Evolutionary conservation across 2,797 vertebrate species (phyloP).

Genomic region (Typhlichthys subterraneus): DNA sequence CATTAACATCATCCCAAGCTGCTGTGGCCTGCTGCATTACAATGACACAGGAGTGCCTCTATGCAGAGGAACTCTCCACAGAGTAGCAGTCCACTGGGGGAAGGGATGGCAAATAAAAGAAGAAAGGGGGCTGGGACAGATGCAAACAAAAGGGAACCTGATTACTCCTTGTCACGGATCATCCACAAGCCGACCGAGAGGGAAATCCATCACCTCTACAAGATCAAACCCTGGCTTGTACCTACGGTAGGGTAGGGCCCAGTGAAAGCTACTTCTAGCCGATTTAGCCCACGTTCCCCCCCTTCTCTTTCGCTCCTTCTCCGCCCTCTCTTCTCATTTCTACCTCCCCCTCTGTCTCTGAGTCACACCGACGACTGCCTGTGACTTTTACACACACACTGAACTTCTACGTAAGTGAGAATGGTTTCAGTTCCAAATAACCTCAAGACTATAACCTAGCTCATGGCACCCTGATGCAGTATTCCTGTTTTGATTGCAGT

Average conservation of each 20-base stretch:
- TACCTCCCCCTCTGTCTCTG: slow-evolving; percentile 37
- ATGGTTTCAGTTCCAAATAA: slow-evolving; percentile 68
- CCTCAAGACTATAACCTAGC: slow-evolving; percentile 63
- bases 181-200: slow-evolving; percentile 68
- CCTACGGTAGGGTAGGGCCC: slow-evolving; percentile 58
- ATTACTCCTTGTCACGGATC: slow-evolving; percentile 74
- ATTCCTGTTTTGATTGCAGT: slow-evolving; percentile 66
- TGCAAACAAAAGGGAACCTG: slow-evolving; percentile 73
- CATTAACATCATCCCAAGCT: slow-evolving; percentile 78
- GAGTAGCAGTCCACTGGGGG: slow-evolving; percentile 61
- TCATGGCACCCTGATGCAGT: slow-evolving; percentile 66
- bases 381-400: slow-evolving; percentile 76
- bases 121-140: slow-evolving; percentile 8
- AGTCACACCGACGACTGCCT: slow-evolving; percentile 62
- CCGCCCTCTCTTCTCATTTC: slow-evolving; percentile 42
- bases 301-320: slow-evolving; percentile 4
- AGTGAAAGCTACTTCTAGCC: slow-evolving; percentile 70
- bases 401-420: slow-evolving; percentile 74
- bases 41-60: slow-evolving; percentile 75
- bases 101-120: slow-evolving; percentile 47
- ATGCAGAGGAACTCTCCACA: slow-evolving; percentile 69
- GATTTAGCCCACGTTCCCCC: slow-evolving; percentile 44
- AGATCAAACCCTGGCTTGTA: slow-evolving; percentile 72
- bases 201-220: slow-evolving; percentile 74
- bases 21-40: slow-evolving; percentile 71